Conservation (phyloP, 1,140 invertebrate genomes). For the Acromyrmex charruanus region DNA sequence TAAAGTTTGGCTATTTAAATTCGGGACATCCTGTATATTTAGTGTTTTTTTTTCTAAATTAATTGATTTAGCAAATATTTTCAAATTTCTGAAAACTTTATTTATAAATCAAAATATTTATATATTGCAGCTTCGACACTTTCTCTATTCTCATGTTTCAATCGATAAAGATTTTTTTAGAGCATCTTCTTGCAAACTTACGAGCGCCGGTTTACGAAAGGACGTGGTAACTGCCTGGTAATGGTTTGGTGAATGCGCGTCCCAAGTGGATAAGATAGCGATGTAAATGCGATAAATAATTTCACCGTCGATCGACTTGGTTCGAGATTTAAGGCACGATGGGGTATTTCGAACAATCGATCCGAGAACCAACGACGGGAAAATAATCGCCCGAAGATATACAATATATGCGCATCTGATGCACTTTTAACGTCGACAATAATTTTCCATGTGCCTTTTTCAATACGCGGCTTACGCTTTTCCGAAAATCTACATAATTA, state of each 20-base stretch:
- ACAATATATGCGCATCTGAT: conserved; percentile 27
- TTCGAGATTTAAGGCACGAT: conserved; percentile 47
- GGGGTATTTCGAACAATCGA: conserved; percentile 10
- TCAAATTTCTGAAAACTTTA: not conserved
- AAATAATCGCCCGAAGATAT: conserved; percentile 22
- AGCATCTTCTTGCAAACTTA: not conserved
- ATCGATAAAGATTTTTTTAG: not conserved
- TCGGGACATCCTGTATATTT: not conserved
- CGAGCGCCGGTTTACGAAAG: not conserved
- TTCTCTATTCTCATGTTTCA: not conserved
- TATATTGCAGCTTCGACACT: not conserved
- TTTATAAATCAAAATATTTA: conserved; percentile 3
- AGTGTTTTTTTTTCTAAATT: not conserved
- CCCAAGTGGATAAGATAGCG: conserved; percentile 21
- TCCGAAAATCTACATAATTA: conserved; percentile 64
- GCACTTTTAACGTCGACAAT: conserved; percentile 17
- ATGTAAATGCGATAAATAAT: conserved; percentile 54
- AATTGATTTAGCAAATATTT: not conserved
- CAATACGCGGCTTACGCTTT: conserved; percentile 1
- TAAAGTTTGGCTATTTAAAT: too few relatives aligned
- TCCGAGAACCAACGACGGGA: conserved; percentile 20
- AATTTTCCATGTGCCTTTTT: conserved; percentile 47
- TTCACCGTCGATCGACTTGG: conserved; percentile 9
- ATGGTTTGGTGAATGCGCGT: not conserved
- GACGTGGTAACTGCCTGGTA: not conserved